A percentile compares a stretch with the other conserved stretches of the same genome.
Evolutionary conservation across 2,888 invertebrate species (phyloP).

Genomic region (Perdita meconis): DNA sequence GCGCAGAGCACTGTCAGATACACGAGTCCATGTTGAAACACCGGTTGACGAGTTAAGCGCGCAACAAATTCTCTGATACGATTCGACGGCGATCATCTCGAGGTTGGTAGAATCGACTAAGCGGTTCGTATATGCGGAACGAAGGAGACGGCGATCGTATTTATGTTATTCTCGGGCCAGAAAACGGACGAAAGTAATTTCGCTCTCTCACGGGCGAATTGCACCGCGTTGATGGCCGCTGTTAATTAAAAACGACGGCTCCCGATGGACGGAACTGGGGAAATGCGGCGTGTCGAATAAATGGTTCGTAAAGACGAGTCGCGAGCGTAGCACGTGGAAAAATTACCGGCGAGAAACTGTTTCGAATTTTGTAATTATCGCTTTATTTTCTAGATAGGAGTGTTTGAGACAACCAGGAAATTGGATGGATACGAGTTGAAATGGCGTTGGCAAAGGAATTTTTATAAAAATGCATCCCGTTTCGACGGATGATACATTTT

Average conservation of each 20-base stretch:
- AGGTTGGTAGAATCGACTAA: neutral
- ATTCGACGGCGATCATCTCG: constrained; percentile 34
- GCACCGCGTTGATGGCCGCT: neutral
- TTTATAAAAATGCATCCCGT: constrained; percentile 17
- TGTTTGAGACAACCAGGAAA: neutral
- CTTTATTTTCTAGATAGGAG: neutral
- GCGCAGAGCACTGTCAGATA: too few species aligned
- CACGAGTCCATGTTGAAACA: too few species aligned
- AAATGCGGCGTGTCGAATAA: constrained; percentile 1
- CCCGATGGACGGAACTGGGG: neutral
- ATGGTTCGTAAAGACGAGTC: constrained; percentile 4
- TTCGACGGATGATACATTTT: neutral
- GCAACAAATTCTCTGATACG: constrained; percentile 34
- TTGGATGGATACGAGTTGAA: neutral
- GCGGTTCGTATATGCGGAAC: neutral
- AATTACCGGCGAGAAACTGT: neutral
- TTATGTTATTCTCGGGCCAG: neutral
- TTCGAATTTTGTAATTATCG: neutral
- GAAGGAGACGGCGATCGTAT: neutral
- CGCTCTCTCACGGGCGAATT: neutral
- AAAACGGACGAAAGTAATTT: neutral
- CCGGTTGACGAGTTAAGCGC: constrained; percentile 50
- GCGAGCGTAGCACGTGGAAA: neutral
- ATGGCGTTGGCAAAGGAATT: neutral
- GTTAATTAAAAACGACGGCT: constrained; percentile 16